Evolutionary conservation across 1,140 invertebrate genomes (phyloP).

Genomic region (silkworm (Bombyx mori)): DNA sequence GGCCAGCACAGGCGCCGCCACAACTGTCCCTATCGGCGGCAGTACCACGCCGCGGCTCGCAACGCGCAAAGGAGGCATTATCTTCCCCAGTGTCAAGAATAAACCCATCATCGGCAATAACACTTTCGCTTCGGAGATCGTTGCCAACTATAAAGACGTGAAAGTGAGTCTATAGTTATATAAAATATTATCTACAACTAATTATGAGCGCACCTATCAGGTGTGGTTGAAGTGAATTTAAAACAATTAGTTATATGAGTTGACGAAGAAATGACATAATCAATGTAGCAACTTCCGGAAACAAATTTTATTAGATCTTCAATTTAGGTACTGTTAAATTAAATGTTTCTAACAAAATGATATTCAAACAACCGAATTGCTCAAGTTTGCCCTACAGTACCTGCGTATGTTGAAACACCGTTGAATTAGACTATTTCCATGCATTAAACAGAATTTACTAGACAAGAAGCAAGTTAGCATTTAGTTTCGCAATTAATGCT

Average conservation of each 20-base stretch:
- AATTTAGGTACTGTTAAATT: too few species aligned
- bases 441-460: too few species aligned
- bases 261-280: conserved; percentile 22
- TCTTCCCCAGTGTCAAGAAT: conserved; percentile 92
- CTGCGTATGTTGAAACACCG: too few species aligned
- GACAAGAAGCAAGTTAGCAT: too few species aligned
- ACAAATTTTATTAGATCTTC: too few species aligned
- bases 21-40: conserved; percentile 25
- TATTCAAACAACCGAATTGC: too few species aligned
- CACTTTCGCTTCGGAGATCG: conserved; percentile 82
- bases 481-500: too few species aligned
- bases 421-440: too few species aligned
- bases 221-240: conserved; percentile 19
- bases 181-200: conserved; percentile 25
- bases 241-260: conserved; percentile 23
- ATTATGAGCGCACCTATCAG: conserved; percentile 21
- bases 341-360: too few species aligned
- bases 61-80: conserved; percentile 82
- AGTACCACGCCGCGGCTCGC: conserved; percentile 47
- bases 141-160: conserved; percentile 82
- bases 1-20: conserved; percentile 23
- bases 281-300: neutral
- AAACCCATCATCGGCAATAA: conserved; percentile 88
- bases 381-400: too few species aligned
- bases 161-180: conserved; percentile 77